Evolutionary conservation across 37 sponge, comb jelly and placozoan species (phyloP).

Genomic region (Bolinopsis microptera): DNA sequence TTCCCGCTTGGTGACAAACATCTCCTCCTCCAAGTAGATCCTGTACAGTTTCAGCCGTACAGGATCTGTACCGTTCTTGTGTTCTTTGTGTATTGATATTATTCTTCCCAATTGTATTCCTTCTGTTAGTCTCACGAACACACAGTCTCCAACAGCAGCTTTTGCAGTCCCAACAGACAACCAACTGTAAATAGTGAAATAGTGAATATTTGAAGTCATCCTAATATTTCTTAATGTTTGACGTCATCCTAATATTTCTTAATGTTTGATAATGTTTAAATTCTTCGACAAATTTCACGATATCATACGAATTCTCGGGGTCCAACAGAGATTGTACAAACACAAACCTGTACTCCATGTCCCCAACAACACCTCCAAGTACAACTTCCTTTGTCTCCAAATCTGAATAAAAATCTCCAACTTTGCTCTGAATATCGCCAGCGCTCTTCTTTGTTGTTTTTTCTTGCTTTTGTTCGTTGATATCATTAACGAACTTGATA

Average conservation of each 20-base stretch:
- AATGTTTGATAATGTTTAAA: too few relatives aligned
- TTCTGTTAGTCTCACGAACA: conserved; percentile 8
- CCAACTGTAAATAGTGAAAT: not conserved
- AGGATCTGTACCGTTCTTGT: not conserved
- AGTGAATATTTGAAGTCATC: too few relatives aligned
- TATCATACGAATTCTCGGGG: too few relatives aligned
- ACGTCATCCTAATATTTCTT: too few relatives aligned
- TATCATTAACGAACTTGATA: too few relatives aligned
- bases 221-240: too few relatives aligned
- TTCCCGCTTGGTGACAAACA: conserved; percentile 30
- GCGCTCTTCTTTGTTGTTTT: too few relatives aligned
- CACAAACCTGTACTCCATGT: not conserved
- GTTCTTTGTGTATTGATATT: not conserved
- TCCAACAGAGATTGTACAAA: too few relatives aligned
- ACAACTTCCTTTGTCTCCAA: not conserved
- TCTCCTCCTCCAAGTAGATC: conserved; percentile 39
- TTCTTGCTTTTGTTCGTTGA: too few relatives aligned
- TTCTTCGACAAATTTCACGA: too few relatives aligned
- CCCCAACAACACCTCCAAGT: not conserved
- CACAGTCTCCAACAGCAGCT: not conserved
- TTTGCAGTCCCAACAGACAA: not conserved
- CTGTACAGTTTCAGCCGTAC: conserved; percentile 19
- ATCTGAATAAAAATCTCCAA: not conserved
- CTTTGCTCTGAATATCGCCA: too few relatives aligned
- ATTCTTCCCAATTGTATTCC: conserved; percentile 29